Evolutionary conservation across 2,888 invertebrate genomes (phyloP), one percentile per base, ranked within the genome.

Genomic region (Andrena chrysosceles): DNA sequence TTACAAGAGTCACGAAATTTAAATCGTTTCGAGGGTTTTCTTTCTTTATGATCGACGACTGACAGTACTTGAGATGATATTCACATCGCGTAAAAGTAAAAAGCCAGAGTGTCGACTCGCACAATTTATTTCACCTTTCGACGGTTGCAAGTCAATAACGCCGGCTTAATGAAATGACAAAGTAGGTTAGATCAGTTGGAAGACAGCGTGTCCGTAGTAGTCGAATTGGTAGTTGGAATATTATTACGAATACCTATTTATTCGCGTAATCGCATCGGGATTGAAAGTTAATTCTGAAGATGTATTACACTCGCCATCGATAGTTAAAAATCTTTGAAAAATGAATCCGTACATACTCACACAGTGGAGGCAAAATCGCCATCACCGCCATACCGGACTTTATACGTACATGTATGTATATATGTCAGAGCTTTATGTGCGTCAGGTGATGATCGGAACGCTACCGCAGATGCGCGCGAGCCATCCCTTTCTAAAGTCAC

Each of bases 131-230:
- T n/a, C 26, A 10, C 20, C 13, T 8, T 13, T 29, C 33, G 4
- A 8, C 23, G 13, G 26, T 52, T 26, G 26, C 10, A 49, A 73
- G 23, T n/a, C 13, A 8, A 56, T 23, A 62, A 73, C 73, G 52
- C 81, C 81, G 81, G 81, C 35, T 68, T 49, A 35, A 56, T 63
- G 13, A 29, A 63, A n/a, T 68, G 49, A 67, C 31, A 42, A 13
- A 68, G 26, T 35, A 81, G 81, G 81, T 81, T 81, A 81, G 48
- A 59, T 10, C 16, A n/a, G 16, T 31, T 6, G 7, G 7, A 1
- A 73, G 6, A n/a, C n/a, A 26, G 20, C 31, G 20, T n/a, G 20
- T 10, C 26, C 3, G 20, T 42, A 62, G 4, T 16, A 49, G 60
- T 26, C 48, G 23, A 48, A 67, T n/a, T 1, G 13, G 52, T 60